Evolutionary conservation across 2,888 invertebrate genomes (phyloP), one percentile per base, ranked within the genome.

Genomic region (Lepidochrysops patricia): DNA sequence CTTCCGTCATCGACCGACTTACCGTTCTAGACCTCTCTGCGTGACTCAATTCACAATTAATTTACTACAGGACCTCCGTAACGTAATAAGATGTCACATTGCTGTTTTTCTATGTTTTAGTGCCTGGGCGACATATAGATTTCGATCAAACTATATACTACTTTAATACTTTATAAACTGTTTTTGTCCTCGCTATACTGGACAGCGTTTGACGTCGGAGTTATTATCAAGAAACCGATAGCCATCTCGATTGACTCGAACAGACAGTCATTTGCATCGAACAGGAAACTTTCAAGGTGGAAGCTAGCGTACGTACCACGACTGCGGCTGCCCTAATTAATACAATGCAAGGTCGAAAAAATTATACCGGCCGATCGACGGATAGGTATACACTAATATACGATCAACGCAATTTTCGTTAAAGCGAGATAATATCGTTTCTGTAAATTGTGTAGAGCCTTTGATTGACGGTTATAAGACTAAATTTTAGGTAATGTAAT

Each of bases 331-430:
- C 25, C 54, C 29, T 48, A 49, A 63, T 62, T 61, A 62, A 58
- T 58, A 37, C 57, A 54, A 59, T 48, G 35, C 60, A 61, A 64
- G 64, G 63, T 50, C 57, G 57, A 63, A 60, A 64, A 52, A 27
- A 57, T 61, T 63, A 54, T 57, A 61, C 62, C 52, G 59, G 50
- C 60, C 50, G 58, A 72, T 70, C 75, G 43, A 43, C 43, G 13
- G 35, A 43, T n/a, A n/a, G n/a, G 15, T 2, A 15, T 15, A 43
- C 15, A 43, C 37, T 43, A 19, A 43, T 29, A 29, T 7, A 15
- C 15, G 15, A 15, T 37, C 37, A 76, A 73, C 64, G 61, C 62
- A 59, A 7, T 43, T 19, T 13, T 19, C 4, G 43, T n/a, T n/a
- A n/a, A n/a, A n/a, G n/a, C n/a, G n/a, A n/a, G n/a, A n/a, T n/a